phyloP scores from a whole-genome alignment of 1,140 invertebrate species.

The Drosophila mauritiana region DNA sequence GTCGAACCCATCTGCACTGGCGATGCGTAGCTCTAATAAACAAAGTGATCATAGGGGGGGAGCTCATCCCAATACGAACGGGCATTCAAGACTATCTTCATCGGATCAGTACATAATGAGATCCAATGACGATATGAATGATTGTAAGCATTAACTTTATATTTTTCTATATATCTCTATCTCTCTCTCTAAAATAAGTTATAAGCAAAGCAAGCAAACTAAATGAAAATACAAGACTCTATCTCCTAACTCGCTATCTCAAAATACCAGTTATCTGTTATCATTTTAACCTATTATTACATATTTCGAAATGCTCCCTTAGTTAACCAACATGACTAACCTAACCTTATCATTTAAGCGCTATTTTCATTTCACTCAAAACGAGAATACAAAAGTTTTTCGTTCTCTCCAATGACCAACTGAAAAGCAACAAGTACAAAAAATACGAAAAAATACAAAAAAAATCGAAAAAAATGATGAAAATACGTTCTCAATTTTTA shows the following conservation, averaged over 20 bases:
- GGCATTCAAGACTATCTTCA: constrained; percentile 85
- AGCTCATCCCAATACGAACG: constrained; percentile 85
- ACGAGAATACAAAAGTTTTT: constrained; percentile 67
- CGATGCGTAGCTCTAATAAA: constrained; percentile 85
- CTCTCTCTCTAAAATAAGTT: constrained; percentile 70
- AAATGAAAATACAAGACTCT: constrained; percentile 63
- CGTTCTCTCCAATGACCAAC: constrained; percentile 59
- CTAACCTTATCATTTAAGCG: constrained; percentile 61
- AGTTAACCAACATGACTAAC: constrained; percentile 65
- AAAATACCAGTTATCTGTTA: constrained; percentile 71
- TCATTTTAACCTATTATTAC: constrained; percentile 52
- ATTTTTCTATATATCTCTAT: constrained; percentile 71
- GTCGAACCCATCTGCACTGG: constrained; percentile 85
- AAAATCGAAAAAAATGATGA: constrained; percentile 4
- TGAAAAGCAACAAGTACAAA: constrained; percentile 39
- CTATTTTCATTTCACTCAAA: constrained; percentile 54
- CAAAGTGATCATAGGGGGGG: constrained; percentile 85
- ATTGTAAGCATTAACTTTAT: constrained; percentile 85
- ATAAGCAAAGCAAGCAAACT: constrained; percentile 54
- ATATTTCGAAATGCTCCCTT: constrained; percentile 52
- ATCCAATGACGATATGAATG: constrained; percentile 85
- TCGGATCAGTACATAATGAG: constrained; percentile 85
- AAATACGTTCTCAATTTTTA: constrained; percentile 47
- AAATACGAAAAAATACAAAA: background rate
- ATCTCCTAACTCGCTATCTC: constrained; percentile 79